Evolutionary conservation across 2,888 invertebrate species (phyloP), one percentile per base, ranked within the genome.

Genomic region (Sinodicranocentrus sp.): DNA sequence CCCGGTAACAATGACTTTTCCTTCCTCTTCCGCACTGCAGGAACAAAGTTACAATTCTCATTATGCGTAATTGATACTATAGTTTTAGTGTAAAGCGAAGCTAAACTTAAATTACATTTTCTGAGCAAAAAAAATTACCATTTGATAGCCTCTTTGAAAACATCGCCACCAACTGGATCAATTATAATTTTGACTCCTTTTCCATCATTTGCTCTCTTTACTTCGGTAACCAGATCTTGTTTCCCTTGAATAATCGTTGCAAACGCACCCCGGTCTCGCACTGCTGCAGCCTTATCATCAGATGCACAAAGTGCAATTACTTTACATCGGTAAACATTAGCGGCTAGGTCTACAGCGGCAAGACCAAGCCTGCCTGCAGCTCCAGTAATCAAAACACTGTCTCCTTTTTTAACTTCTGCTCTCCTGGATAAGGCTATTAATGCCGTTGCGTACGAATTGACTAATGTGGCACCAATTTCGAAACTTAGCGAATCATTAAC

Each of bases 241-340:
- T 92, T 91, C 72, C 91, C 92, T 87, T 92, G 94, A 88, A 93
- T 93, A 3, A 94, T 90, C 15, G 94, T 93, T 57, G 93, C 92
- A 89, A 93, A 93, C 0, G 94, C 94, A 43, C 94, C 94, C 89
- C 86, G 52, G 3, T 87, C 88, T 48, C 88, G 26, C 0, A 85
- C 87, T 2, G 84, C 83, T 1, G 80, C 43, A 0, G 87, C 86
- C 59, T 87, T 85, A 15, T 88, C 93, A 89, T 93, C 93, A 0
- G 93, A 92, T 52, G 93, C 93, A 84, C 93, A 93, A n/a, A 94
- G 92, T n/a, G 93, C 94, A 87, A 94, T 93, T 2, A 94, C 94
- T 91, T 94, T 92, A 28, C 94, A 93, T 89, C 92, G 92, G 89
- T 93, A 94, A 65, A 94, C 92, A 90, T 93, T 94, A 13, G 93